Evolutionary conservation across 2,113 vertebrate genomes (phyloP), one percentile per base, ranked within the genome.

Genomic region (Cricetomys ansorgei): DNA sequence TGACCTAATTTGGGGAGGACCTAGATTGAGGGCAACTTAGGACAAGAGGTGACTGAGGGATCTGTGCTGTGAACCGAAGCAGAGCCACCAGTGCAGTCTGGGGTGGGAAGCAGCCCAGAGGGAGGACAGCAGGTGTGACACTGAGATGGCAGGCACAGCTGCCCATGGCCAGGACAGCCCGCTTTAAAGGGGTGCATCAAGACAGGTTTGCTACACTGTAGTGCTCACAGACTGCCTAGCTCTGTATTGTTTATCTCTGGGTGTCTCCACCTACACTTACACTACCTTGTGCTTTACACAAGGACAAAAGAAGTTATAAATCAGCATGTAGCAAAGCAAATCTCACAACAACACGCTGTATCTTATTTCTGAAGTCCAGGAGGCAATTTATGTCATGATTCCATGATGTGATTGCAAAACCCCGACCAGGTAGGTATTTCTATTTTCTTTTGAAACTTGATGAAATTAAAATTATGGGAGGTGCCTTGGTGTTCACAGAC

Each of bases 401-500:
- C 45, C 6, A 17, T 0, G 9, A 3, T 25, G 11, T 1, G 45
- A 13, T 19, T 25, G 0, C 55, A 25, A 19, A 5, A 43, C 0
- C 16, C 37, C 75, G 43, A 62, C 62, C 27, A 7, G 1, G 23
- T 31, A 3, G 13, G 23, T 19, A 2, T 3, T n/a, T 55, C 3
- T 6, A 1, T n/a, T 23, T 75, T 48, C 43, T 59, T 50, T 31
- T 3, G 1, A 40, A 16, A 59, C 12, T 15, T 6, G 15, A 17
- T 27, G n/a, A 50, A 48, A 17, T 1, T 29, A 25, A 64, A 21
- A 37, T 65, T 0, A 31, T 0, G 10, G 0, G 5, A 29, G 5
- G 0, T 45, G 6, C 1, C 10, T 7, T 0, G 0, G 4, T 6
- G 57, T 34, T 3, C n/a, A 37, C 37, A 6, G 2, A 2, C 15